Evolutionary conservation across 2,888 invertebrate genomes (phyloP).

Genomic region (Brachynemurus nebulosus): DNA sequence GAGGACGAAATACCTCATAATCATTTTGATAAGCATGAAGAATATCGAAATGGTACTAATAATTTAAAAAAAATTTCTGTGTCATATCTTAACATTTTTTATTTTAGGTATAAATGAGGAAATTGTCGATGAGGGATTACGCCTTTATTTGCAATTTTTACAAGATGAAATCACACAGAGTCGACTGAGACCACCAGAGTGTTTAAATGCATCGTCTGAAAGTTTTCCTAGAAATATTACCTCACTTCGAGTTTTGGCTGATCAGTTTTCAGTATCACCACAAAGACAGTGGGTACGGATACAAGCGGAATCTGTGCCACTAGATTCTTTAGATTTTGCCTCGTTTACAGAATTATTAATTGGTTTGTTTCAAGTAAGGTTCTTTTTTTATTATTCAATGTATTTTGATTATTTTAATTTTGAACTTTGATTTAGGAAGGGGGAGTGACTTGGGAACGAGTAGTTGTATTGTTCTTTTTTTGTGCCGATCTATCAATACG

Average conservation of each 20-base stretch:
- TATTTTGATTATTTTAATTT: neutral
- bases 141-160: constrained; percentile 5
- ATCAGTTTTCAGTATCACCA: constrained; percentile 35
- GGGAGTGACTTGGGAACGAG: constrained; percentile 39
- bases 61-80: no score
- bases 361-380: constrained; percentile 38
- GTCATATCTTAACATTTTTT: neutral
- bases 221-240: constrained; percentile 7
- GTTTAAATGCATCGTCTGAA: neutral
- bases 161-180: constrained; percentile 6
- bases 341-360: constrained; percentile 42
- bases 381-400: constrained; percentile 6
- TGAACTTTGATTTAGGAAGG: constrained; percentile 31
- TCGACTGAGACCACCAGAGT: constrained; percentile 5
- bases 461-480: constrained; percentile 40
- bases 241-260: constrained; percentile 11
- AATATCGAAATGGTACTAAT: constrained; percentile 1
- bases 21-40: neutral
- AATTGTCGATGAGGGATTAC: constrained; percentile 9
- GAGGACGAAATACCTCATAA: neutral
- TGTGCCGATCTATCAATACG: constrained; percentile 41
- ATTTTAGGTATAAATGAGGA: constrained; percentile 5
- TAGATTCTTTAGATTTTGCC: constrained; percentile 38
- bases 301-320: constrained; percentile 36
- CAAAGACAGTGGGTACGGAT: constrained; percentile 36